Percentiles rank a stretch among this genome's conserved stretches.
Conservation (phyloP, 2,797 vertebrate species). For the Leuciscus waleckii region DNA sequence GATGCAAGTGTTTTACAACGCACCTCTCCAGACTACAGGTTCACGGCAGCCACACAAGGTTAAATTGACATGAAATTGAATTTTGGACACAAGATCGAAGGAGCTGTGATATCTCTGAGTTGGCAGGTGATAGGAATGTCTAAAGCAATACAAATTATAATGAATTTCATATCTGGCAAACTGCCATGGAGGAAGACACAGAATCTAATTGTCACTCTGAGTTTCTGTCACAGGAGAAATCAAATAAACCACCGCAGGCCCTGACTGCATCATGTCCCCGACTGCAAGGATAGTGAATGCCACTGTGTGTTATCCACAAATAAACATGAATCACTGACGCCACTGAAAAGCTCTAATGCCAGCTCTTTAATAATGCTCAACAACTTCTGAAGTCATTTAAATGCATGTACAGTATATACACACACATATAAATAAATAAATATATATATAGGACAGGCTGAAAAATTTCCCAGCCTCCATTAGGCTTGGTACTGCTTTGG, state of each 20-base stretch:
- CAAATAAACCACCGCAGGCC: constrained; percentile 47
- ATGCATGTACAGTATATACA: not conserved
- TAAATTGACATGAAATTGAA: constrained; percentile 46
- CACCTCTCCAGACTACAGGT: constrained; percentile 11
- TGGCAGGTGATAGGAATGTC: constrained; percentile 39
- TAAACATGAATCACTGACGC: constrained; percentile 44
- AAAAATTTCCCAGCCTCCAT: not conserved
- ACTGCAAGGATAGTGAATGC: constrained; percentile 45
- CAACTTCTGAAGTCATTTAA: constrained; percentile 15
- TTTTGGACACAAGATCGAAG: constrained; percentile 42
- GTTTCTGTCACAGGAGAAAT: constrained; percentile 53
- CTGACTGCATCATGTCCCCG: constrained; percentile 46
- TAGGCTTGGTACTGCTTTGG: not conserved
- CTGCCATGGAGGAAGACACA: constrained; percentile 46
- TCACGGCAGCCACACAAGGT: constrained; percentile 6
- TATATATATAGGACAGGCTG: not conserved
- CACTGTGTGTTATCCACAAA: constrained; percentile 49
- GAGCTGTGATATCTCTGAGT: constrained; percentile 27
- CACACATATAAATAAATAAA: not conserved
- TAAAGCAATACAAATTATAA: constrained; percentile 51
- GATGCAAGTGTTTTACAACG: constrained; percentile 16
- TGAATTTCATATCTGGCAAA: constrained; percentile 32
- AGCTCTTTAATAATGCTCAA: not conserved
- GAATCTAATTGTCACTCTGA: constrained; percentile 53
- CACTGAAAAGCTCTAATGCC: constrained; percentile 30